phyloP scores from a whole-genome alignment of 2,888 invertebrate species.

The Celastrina argiolus region DNA sequence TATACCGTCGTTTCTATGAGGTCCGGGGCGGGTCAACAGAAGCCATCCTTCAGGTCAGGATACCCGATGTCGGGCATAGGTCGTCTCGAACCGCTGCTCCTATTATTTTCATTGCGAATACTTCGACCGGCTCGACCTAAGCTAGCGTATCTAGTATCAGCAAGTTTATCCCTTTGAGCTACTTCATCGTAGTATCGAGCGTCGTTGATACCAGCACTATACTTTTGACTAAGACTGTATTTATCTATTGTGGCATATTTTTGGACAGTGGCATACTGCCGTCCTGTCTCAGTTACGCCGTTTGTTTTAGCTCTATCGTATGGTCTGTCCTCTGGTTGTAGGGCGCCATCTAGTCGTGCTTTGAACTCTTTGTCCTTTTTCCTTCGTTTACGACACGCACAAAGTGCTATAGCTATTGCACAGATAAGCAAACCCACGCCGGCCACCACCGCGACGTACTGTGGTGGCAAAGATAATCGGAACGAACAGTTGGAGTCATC shows the following conservation, averaged over 20 bases:
- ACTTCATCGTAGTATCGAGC: slow-evolving; percentile 74
- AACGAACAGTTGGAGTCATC: slow-evolving; percentile 86
- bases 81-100: slow-evolving; percentile 64
- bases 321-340: slow-evolving; percentile 78
- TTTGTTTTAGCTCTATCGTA: slow-evolving; percentile 78
- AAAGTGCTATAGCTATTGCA: slow-evolving; percentile 77
- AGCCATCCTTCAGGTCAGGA: slow-evolving; percentile 82
- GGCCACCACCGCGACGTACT: slow-evolving; percentile 81
- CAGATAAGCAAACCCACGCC: slow-evolving; percentile 79
- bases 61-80: slow-evolving; percentile 72
- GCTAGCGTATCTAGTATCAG: slow-evolving; percentile 72
- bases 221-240: slow-evolving; percentile 74
- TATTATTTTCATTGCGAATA: slow-evolving; percentile 57
- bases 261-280: slow-evolving; percentile 71
- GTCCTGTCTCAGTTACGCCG: slow-evolving; percentile 62
- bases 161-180: slow-evolving; percentile 72
- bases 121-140: slow-evolving; percentile 66
- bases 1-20: slow-evolving; percentile 67
- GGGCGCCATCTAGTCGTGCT: slow-evolving; percentile 77
- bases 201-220: slow-evolving; percentile 73
- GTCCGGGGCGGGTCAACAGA: slow-evolving; percentile 83
- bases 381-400: slow-evolving; percentile 79
- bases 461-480: slow-evolving; percentile 81
- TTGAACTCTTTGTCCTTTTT: slow-evolving; percentile 80
- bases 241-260: slow-evolving; percentile 76